Conservation (phyloP, 1,140 invertebrate species). For the Oedothorax gibbosus region DNA sequence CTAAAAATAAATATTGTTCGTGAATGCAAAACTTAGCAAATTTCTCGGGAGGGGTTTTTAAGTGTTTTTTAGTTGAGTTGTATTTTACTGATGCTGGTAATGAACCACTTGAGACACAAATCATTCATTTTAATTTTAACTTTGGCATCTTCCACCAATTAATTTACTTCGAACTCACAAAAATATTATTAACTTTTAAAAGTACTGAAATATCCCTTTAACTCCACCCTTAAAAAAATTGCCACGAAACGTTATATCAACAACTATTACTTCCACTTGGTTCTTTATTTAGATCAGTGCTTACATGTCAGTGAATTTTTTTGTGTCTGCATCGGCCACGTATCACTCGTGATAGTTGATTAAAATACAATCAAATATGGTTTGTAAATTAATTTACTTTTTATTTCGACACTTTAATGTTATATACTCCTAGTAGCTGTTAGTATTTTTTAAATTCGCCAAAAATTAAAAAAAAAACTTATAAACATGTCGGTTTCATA, state of each 20-base stretch:
- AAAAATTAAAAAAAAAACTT: background rate
- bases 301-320: slow-evolving; percentile 7
- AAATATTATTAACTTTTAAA: no score
- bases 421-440: background rate
- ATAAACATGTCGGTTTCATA: background rate
- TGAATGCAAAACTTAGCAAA: slow-evolving; percentile 40
- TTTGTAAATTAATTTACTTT: background rate
- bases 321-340: background rate
- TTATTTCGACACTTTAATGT: background rate
- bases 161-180: no score
- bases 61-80: background rate
- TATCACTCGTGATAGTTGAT: background rate
- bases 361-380: slow-evolving; percentile 6
- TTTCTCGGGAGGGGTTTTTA: slow-evolving; percentile 20
- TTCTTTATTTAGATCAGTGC: background rate
- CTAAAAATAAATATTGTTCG: slow-evolving; percentile 27
- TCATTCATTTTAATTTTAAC: background rate
- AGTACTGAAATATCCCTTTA: no score
- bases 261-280: slow-evolving; percentile 4
- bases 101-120: no score
- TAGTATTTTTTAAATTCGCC: background rate
- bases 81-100: background rate
- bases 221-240: no score
- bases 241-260: background rate
- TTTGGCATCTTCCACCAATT: background rate